A percentile compares a stretch with the other conserved stretches of the same genome.
phyloP scores from a whole-genome alignment of 2,797 vertebrate species.

The Otolemur crassicaudatus region DNA sequence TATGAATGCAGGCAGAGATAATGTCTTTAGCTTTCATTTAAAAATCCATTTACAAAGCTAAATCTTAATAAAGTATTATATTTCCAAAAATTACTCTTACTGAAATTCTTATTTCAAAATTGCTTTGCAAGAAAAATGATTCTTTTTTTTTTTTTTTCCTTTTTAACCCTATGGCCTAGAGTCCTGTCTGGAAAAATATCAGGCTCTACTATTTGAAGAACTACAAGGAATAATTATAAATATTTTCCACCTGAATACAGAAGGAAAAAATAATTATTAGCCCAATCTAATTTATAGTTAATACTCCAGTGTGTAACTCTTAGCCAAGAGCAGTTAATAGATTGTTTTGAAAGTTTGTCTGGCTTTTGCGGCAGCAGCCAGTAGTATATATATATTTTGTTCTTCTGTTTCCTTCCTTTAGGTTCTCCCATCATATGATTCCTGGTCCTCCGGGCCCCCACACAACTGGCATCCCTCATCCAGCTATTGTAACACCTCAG shows the following conservation, averaged over 20 bases:
- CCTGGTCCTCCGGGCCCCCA: conserved; percentile 97
- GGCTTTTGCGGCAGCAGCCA: conserved; percentile 17
- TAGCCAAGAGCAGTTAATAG: background rate
- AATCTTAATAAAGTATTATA: background rate
- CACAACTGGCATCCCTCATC: conserved; percentile 99
- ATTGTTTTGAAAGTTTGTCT: background rate
- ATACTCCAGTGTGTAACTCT: background rate
- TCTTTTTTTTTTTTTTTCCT: background rate
- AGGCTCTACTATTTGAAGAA: background rate
- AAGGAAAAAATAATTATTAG: background rate
- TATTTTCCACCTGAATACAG: conserved; percentile 46
- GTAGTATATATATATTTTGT: background rate
- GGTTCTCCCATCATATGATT: conserved; percentile 99
- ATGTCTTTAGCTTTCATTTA: background rate
- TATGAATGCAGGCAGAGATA: background rate
- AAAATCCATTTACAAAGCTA: background rate
- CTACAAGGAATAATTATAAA: background rate
- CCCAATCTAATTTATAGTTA: background rate
- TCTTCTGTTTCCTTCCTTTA: conserved; percentile 83
- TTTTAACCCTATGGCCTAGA: background rate
- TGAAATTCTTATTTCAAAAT: conserved; percentile 54
- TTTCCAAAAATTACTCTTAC: background rate
- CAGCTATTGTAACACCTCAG: conserved; percentile 99
- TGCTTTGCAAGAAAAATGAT: conserved; percentile 66
- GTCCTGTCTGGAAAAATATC: conserved; percentile 34